Base-by-base conservation (phyloP, 2,888 invertebrate genomes). In the Cosmorhoe ocellata region DNA sequence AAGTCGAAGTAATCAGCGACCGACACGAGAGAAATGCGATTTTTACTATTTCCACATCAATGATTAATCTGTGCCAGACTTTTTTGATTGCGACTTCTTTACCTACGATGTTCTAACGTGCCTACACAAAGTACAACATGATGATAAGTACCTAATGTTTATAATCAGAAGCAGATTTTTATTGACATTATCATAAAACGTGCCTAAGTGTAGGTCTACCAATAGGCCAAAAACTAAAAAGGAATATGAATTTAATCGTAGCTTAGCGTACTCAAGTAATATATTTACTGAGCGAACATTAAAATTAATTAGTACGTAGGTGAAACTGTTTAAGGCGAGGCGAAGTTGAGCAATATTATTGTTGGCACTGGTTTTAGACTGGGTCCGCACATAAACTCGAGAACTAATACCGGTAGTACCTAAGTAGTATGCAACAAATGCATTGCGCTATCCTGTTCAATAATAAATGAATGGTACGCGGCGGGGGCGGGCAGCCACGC, bases 381-480 rank as follows among this genome's bases (percentile, higher is more conserved):
- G n/a, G n/a, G n/a, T n/a, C n/a, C 18, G 38, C 22, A 26, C 38
- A 30, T 46, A 42, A 41, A 33, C 41, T 32, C 37, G 40, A 39
- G 41, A 49, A 40, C 37, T 14, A 40, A 48, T 53, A 36, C 27
- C n/a, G n/a, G n/a, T n/a, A n/a, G n/a, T 26, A 12, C 26, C 24
- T 33, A 50, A 46, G 28, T 41, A 39, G 41, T 14, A 63, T 64
- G 66, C 63, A 66, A 60, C 41, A 41, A 54, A 56, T 67, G 68
- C 69, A 67, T 64, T 73, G 73, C 75, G 71, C 74, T 69, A 66
- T 68, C 56, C 69, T 70, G 76, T 74, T 80, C 76, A 81, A 84
- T 84, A 84, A 75, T 81, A 78, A 77, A 83, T 74, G 73, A 76
- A 76, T 69, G 71, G 68, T 70, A 71, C 69, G 68, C 73, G 67